phyloP scores from a whole-genome alignment of 2,888 invertebrate species.

The Xestia sexstrigata region DNA sequence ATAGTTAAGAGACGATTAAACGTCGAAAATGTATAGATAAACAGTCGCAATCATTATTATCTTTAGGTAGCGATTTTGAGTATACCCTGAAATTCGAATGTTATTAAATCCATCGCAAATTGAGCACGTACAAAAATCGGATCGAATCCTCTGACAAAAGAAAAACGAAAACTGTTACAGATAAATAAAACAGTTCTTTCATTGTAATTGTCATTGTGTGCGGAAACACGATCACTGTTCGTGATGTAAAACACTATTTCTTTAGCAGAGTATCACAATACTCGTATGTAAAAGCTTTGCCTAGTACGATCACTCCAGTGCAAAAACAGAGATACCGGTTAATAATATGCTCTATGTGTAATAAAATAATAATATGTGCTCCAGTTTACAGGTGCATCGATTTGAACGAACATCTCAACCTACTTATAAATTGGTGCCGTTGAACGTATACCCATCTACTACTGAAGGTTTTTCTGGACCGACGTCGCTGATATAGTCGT shows the following conservation, averaged over 20 bases:
- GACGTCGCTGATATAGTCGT: no score
- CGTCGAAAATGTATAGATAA: no score
- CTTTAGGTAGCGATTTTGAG: background rate
- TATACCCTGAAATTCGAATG: background rate
- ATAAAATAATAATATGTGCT: background rate
- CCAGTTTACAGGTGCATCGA: background rate
- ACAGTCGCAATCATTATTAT: no score
- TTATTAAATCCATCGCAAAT: background rate
- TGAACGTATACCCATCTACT: no score
- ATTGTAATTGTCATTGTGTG: no score
- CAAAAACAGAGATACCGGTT: slow-evolving; percentile 21
- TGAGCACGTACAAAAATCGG: background rate
- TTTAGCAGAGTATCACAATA: background rate
- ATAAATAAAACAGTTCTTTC: background rate
- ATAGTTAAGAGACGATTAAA: no score
- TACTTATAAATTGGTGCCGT: no score
- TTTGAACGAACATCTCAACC: background rate
- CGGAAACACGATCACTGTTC: slow-evolving; percentile 6
- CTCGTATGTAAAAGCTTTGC: background rate
- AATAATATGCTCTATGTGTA: background rate
- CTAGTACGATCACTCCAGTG: slow-evolving; percentile 4
- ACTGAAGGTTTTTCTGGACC: no score
- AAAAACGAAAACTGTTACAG: background rate
- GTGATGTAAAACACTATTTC: slow-evolving; percentile 11
- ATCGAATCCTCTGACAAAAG: background rate